A percentile compares a stretch with the other conserved stretches of the same genome.
Conservation (phyloP, 1,140 invertebrate species). For the Phortica variegata region DNA sequence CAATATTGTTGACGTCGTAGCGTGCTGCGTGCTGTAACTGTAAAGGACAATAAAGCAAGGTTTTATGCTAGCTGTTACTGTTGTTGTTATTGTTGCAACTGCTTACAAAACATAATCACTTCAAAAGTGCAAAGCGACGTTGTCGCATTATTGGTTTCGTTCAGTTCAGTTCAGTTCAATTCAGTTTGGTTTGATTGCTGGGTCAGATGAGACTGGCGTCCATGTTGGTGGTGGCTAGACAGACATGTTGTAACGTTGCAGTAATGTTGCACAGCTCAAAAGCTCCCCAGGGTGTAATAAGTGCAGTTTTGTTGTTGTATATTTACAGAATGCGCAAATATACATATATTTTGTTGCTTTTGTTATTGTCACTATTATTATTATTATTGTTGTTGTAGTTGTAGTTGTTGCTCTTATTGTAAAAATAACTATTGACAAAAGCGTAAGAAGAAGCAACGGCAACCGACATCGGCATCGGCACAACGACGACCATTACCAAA, state of each 20-base stretch:
- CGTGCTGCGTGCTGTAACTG: no score
- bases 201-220: background rate
- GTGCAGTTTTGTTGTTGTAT: constrained; percentile 3
- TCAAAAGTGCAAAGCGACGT: constrained; percentile 34
- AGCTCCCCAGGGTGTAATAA: constrained; percentile 31
- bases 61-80: background rate
- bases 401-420: constrained; percentile 7
- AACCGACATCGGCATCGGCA: constrained; percentile 42
- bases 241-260: constrained; percentile 37
- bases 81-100: constrained; percentile 2
- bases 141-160: no score
- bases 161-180: no score
- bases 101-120: constrained; percentile 49
- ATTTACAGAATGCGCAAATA: constrained; percentile 30
- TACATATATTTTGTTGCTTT: constrained; percentile 41
- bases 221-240: constrained; percentile 8
- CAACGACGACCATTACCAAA: no score
- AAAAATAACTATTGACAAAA: constrained; percentile 48
- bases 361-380: constrained; percentile 17
- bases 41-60: no score
- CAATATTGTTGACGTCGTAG: constrained; percentile 8
- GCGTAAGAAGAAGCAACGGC: constrained; percentile 39
- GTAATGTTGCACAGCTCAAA: constrained; percentile 29
- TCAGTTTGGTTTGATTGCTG: constrained; percentile 18
- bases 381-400: constrained; percentile 11